Evolutionary conservation across 1,140 invertebrate species (phyloP).

Genomic region (Bemisia tabaci): DNA sequence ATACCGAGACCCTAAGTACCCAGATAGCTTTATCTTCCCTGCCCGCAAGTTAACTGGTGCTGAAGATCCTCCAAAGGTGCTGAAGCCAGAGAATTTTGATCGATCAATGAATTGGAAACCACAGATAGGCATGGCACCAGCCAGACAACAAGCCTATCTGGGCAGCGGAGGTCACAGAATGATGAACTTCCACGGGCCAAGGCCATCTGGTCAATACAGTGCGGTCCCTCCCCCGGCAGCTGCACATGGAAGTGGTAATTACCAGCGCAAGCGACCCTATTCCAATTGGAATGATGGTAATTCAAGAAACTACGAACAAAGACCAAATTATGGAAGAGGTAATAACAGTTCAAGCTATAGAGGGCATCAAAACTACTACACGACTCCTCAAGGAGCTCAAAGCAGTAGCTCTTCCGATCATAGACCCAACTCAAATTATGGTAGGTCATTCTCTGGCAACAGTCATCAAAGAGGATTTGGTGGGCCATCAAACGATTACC

Average conservation of each 20-base stretch:
- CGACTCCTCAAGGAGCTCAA: not conserved
- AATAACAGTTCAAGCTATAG: constrained; percentile 1
- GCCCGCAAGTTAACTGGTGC: constrained; percentile 50
- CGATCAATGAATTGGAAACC: constrained; percentile 47
- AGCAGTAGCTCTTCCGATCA: not conserved
- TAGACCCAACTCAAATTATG: not conserved
- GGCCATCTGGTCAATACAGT: constrained; percentile 24
- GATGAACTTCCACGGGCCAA: constrained; percentile 30
- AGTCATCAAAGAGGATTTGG: constrained; percentile 3
- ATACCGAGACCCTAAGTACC: constrained; percentile 69
- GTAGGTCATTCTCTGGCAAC: not conserved
- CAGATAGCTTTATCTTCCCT: constrained; percentile 58
- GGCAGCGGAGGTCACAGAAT: constrained; percentile 52
- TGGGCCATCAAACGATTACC: not conserved
- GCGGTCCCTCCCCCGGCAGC: constrained; percentile 27
- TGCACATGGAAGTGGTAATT: not conserved
- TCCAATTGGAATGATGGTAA: not conserved
- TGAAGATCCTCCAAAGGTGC: constrained; percentile 51
- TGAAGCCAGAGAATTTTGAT: constrained; percentile 66
- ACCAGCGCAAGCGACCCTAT: not conserved
- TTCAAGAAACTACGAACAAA: constrained; percentile 1
- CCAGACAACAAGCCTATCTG: constrained; percentile 43
- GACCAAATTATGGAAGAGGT: constrained; percentile 1
- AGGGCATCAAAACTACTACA: not conserved
- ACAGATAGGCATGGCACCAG: constrained; percentile 53